These are phyloP conservation scores for Hedychridium roseum DNA, from an alignment of 2,888 invertebrate genomes.

Conservation along the genomic window DNA sequence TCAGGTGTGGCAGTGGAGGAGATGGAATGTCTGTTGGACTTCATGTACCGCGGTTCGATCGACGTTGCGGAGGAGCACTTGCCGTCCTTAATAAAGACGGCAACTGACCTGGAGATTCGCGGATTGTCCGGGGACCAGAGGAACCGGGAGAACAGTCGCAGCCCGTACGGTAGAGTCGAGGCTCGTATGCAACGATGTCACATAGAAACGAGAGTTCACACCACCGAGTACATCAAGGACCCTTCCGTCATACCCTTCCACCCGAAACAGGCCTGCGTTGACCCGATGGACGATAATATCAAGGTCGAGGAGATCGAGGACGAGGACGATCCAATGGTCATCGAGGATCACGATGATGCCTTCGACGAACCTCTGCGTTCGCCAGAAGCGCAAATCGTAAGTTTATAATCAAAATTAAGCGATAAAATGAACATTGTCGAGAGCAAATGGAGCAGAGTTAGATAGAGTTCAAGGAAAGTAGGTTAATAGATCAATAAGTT, in stretches of 20 bases:
- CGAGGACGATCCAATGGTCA: slow-evolving; percentile 59
- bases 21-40: slow-evolving; percentile 74
- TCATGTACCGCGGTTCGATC: slow-evolving; percentile 77
- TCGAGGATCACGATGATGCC: slow-evolving; percentile 51
- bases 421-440: too few relatives aligned
- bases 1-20: slow-evolving; percentile 72
- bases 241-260: slow-evolving; percentile 41
- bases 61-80: slow-evolving; percentile 73
- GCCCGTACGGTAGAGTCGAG: slow-evolving; percentile 66
- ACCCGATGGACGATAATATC: slow-evolving; percentile 44
- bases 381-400: slow-evolving; percentile 36
- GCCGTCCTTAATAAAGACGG: slow-evolving; percentile 72
- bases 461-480: too few relatives aligned
- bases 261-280: slow-evolving; percentile 40
- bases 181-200: slow-evolving; percentile 46
- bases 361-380: slow-evolving; percentile 42
- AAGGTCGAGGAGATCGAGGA: slow-evolving; percentile 58
- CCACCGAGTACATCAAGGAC: slow-evolving; percentile 37
- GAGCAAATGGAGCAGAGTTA: too few relatives aligned
- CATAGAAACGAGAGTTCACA: slow-evolving; percentile 48
- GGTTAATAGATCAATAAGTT: too few relatives aligned
- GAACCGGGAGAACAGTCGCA: slow-evolving; percentile 68
- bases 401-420: too few relatives aligned
- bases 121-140: slow-evolving; percentile 71
- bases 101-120: slow-evolving; percentile 74